Evolutionary conservation across 2,888 invertebrate genomes (phyloP), one percentile per base, ranked within the genome.

Genomic region (Ariolimax columbianus): DNA sequence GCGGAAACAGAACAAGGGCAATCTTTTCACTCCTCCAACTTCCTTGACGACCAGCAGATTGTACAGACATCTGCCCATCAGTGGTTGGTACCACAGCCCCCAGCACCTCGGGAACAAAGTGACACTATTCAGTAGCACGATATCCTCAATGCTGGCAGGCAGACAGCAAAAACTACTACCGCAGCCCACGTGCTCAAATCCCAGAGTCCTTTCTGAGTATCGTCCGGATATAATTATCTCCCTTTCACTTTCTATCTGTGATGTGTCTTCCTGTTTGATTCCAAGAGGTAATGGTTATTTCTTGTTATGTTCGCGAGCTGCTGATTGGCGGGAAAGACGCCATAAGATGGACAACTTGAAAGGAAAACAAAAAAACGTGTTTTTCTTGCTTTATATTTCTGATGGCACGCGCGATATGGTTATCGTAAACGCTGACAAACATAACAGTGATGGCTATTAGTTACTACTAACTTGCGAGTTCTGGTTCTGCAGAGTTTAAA

Each of bases 191-290:
- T 63, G 26, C 14, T n/a, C 14, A 66, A 66, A 79, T 79, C 79
- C 79, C 79, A 43, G 66, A 68, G 68, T 68, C 68, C 30, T 0
- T 47, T 79, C 66, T 33, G 47, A 43, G 38, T 79, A 68, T 68
- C 47, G 66, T 66, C 68, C 79, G 40, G 79, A 68, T 40, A 47
- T 68, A 43, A 79, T 79, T 66, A 79, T 79, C 33, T 43, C 68
- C 66, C 66, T 66, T 79, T 66, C 66, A 66, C 30, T 14, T 40
- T 19, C 66, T 66, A 68, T 66, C 79, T 68, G 30, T 14, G 43
- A 6, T 3, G 68, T 79, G 33, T 79, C 38, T 55, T 72, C 51
- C 19, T 66, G 26, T 66, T 43, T 30, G 33, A 36, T 66, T n/a
- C 33, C 7, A 4, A 0, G 6, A 79, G 33, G 79, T 68, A 79